Evolutionary conservation across 2,888 invertebrate genomes (phyloP).

Genomic region (Boloria euphrosyne): DNA sequence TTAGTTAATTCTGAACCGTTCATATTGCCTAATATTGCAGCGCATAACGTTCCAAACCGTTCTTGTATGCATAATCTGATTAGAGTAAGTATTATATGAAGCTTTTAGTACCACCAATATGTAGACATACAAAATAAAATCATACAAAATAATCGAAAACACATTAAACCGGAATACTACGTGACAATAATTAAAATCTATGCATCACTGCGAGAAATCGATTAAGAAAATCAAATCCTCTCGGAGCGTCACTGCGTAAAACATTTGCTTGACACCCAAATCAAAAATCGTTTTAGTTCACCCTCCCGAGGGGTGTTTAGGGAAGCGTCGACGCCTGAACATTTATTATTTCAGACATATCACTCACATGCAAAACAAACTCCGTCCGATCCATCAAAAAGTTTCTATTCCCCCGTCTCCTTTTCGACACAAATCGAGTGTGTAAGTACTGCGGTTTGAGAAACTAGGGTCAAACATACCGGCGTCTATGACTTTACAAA

Average conservation of each 20-base stretch:
- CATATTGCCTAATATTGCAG: slow-evolving; percentile 71
- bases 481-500: slow-evolving; percentile 28
- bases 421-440: slow-evolving; percentile 75
- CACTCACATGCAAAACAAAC: slow-evolving; percentile 83
- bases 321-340: slow-evolving; percentile 81
- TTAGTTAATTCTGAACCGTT: slow-evolving; percentile 78
- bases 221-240: slow-evolving; percentile 81
- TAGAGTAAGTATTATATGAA: slow-evolving; percentile 78
- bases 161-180: slow-evolving; percentile 9
- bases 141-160: slow-evolving; percentile 27
- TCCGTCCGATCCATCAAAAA: slow-evolving; percentile 82
- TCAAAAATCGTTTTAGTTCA: slow-evolving; percentile 82
- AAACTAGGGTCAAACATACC: slow-evolving; percentile 39
- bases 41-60: slow-evolving; percentile 67
- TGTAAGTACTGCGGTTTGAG: slow-evolving; percentile 75
- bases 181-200: slow-evolving; percentile 33
- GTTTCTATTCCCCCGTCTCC: slow-evolving; percentile 58
- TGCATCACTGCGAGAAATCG: slow-evolving; percentile 66
- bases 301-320: slow-evolving; percentile 67
- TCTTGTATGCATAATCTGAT: slow-evolving; percentile 82
- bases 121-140: neutral
- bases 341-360: slow-evolving; percentile 83
- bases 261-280: slow-evolving; percentile 83
- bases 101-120: slow-evolving; percentile 60
- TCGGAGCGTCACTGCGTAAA: slow-evolving; percentile 77